phyloP scores from a whole-genome alignment of 2,797 vertebrate species.

The Acanthurus leucopareius region DNA sequence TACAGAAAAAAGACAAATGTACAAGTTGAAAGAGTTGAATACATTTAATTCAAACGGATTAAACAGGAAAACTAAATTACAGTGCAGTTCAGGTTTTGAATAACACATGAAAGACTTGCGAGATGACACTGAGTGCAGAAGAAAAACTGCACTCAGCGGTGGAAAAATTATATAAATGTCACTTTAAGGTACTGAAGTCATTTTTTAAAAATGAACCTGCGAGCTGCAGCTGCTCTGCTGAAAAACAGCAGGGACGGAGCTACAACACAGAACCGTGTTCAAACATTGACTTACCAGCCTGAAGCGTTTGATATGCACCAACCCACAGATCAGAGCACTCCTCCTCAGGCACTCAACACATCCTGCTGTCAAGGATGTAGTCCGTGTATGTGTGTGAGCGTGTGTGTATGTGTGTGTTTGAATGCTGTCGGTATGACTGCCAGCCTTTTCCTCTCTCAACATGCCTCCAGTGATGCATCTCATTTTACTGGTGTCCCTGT shows the following conservation, averaged over 20 bases:
- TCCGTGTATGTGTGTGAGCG: background rate
- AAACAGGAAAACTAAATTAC: too few relatives aligned
- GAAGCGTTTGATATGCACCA: conserved; percentile 33
- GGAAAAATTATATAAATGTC: background rate
- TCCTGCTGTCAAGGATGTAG: conserved; percentile 82
- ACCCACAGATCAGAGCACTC: conserved; percentile 42
- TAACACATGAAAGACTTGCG: too few relatives aligned
- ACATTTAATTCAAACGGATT: too few relatives aligned
- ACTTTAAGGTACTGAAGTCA: background rate
- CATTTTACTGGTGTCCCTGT: conserved; percentile 54
- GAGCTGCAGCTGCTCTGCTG: conserved; percentile 4
- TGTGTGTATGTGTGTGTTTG: conserved; percentile 19
- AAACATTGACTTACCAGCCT: conserved; percentile 68
- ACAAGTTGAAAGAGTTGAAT: background rate
- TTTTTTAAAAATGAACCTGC: conserved; percentile 10
- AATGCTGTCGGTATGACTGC: conserved; percentile 30
- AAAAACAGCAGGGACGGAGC: conserved; percentile 8
- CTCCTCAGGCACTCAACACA: conserved; percentile 59
- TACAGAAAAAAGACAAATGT: background rate
- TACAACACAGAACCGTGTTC: conserved; percentile 44
- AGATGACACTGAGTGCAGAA: too few relatives aligned
- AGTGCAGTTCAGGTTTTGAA: too few relatives aligned
- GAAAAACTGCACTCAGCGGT: too few relatives aligned
- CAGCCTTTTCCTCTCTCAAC: conserved; percentile 54
- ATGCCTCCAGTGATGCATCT: conserved; percentile 68